Evolutionary conservation across 2,888 invertebrate genomes (phyloP), one percentile per base, ranked within the genome.

Genomic region (Odontothrips loti): DNA sequence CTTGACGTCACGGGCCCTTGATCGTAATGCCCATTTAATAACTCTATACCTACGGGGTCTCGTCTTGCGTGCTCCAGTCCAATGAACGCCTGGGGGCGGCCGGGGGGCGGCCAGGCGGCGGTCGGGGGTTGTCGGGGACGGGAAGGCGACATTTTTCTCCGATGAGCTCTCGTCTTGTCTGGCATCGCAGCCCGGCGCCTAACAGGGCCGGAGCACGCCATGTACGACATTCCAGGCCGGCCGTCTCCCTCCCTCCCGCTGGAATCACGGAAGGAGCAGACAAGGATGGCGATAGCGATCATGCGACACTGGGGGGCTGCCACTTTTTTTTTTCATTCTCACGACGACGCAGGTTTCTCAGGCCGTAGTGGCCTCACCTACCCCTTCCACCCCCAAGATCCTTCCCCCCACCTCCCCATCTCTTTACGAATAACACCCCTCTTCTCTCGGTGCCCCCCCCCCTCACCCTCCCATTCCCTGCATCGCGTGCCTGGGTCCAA

Each of bases 131-230:
- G 34, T n/a, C n/a, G 51, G 51, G 58, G 58, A 20, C 58, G 58
- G n/a, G 68, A 75, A 75, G 68, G 68, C 68, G 68, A 75, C 68
- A 75, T 75, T 75, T 75, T 75, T 75, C 68, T 27, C 68, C 68
- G 68, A 75, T 75, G 68, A 75, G 68, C 27, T 75, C 58, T n/a
- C 34, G 58, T 58, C 58, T 43, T 43, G 34, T 43, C 34, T 15
- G 58, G 58, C 34, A 43, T 43, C 3, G 34, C 34, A 6, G 34
- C 34, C 34, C 23, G 23, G 68, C 68, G 68, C 23, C 27, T 75
- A 75, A 75, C 68, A 75, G 68, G 68, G 68, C 8, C 23, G 23
- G 27, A 27, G 68, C 68, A 75, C 68, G 68, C 11, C 68, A 75
- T 43, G 34, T 43, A 43, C 34, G 34, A 43, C 34, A 43, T 51